Percentiles rank a stretch among this genome's conserved stretches.
Conservation (phyloP, 2,113 vertebrate species). For the Podocnemis expansa region DNA sequence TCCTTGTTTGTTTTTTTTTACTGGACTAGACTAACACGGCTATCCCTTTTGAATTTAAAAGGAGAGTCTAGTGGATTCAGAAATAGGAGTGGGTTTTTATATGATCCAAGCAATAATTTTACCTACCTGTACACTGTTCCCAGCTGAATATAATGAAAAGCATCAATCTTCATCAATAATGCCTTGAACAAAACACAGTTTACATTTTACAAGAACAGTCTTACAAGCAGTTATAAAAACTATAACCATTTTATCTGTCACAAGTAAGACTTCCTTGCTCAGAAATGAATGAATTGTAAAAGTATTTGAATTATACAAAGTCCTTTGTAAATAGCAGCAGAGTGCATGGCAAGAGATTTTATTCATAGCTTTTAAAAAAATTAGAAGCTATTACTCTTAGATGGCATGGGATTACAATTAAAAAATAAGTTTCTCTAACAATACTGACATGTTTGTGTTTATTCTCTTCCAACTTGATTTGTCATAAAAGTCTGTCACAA, state of each 20-base stretch:
- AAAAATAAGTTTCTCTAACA: not conserved
- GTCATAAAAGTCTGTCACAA: not conserved
- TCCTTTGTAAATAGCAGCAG: not conserved
- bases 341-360: not conserved
- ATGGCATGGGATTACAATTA: not conserved
- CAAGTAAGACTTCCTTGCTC: not conserved
- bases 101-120: not conserved
- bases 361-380: not conserved
- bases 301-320: not conserved
- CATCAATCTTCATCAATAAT: conserved; percentile 98
- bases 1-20: too few relatives aligned
- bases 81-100: not conserved
- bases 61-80: not conserved
- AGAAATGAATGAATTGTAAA: not conserved
- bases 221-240: not conserved
- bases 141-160: conserved; percentile 97
- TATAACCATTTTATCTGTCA: not conserved
- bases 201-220: not conserved
- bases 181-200: conserved; percentile 75
- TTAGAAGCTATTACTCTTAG: not conserved
- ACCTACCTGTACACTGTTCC: conserved; percentile 85
- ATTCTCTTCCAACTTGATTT: not conserved
- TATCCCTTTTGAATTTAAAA: not conserved
- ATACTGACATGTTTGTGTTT: not conserved
- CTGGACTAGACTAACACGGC: too few relatives aligned